Percentiles rank a stretch among this genome's conserved stretches.
Evolutionary conservation across 2,113 vertebrate genomes (phyloP).

Genomic region (Nycticryphes semicollaris): DNA sequence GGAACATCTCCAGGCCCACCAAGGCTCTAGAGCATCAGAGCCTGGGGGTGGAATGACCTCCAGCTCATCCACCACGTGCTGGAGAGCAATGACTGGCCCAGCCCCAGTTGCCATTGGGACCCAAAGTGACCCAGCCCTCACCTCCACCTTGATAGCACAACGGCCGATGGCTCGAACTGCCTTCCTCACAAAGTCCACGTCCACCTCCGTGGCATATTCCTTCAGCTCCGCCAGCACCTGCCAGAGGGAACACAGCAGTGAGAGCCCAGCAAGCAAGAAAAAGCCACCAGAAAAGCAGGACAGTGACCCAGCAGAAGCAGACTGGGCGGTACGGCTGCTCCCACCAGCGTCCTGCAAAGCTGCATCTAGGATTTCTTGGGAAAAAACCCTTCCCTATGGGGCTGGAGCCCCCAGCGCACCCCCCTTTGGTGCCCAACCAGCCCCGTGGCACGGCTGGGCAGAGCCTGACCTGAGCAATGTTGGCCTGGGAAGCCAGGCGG

Average conservation of each 20-base stretch:
- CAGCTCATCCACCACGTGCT: neutral
- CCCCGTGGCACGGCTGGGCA: neutral
- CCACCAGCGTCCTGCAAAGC: fast-evolving
- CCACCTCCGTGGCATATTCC: constrained; percentile 97
- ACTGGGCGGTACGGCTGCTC: fast-evolving
- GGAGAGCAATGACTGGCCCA: neutral
- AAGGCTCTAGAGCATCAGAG: fast-evolving
- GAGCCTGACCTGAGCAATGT: constrained; percentile 91
- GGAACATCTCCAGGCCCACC: neutral
- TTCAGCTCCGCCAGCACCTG: constrained; percentile 97
- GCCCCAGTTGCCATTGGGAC: neutral
- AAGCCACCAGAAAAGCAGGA: fast-evolving
- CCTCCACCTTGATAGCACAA: constrained; percentile 99
- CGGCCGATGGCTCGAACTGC: constrained; percentile 95
- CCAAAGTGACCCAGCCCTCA: neutral
- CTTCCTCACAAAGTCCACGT: constrained; percentile 97
- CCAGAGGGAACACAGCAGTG: neutral
- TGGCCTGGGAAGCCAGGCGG: constrained; percentile 95
- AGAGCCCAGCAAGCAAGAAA: neutral
- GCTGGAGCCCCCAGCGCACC: fast-evolving
- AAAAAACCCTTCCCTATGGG: fast-evolving
- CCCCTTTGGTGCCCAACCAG: neutral
- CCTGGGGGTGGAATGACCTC: neutral
- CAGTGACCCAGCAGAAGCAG: neutral
- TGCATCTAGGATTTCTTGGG: fast-evolving